phyloP scores from a whole-genome alignment of 2,113 vertebrate genomes.

The Protomyctophum bolini region DNA sequence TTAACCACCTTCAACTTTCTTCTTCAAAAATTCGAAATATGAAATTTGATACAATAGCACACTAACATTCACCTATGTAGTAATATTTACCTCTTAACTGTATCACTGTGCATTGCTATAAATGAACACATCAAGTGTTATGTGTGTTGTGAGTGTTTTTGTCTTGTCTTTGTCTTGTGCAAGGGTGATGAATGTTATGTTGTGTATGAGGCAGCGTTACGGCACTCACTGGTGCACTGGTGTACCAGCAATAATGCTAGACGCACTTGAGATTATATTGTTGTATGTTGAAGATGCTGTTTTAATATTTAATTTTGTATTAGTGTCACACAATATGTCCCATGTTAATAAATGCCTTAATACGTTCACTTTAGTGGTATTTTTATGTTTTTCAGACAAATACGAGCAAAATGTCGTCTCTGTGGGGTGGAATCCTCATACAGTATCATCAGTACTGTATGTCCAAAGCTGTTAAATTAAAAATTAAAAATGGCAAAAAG shows the following conservation, averaged over 20 bases:
- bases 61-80: conserved; percentile 40
- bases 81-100: conserved; percentile 37
- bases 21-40: no score
- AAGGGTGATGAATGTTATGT: conserved; percentile 17
- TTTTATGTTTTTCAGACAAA: conserved; percentile 5
- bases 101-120: conserved; percentile 34
- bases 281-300: conserved; percentile 19
- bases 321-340: conserved; percentile 33
- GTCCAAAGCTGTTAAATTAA: no score
- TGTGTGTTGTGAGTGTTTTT: conserved; percentile 27
- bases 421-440: no score
- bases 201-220: conserved; percentile 15
- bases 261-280: conserved; percentile 31
- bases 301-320: conserved; percentile 36
- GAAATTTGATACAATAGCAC: conserved; percentile 10
- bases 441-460: no score
- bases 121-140: conserved; percentile 46
- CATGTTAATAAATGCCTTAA: conserved; percentile 24
- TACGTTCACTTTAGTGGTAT: conserved; percentile 18
- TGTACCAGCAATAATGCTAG: conserved; percentile 39
- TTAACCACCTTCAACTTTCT: no score
- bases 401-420: conserved; percentile 1
- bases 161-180: conserved; percentile 28
- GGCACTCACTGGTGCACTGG: conserved; percentile 58
- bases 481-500: neutral